Evolutionary conservation across 2,888 invertebrate species (phyloP), one percentile per base, ranked within the genome.

Genomic region (Mythimna lalbum): DNA sequence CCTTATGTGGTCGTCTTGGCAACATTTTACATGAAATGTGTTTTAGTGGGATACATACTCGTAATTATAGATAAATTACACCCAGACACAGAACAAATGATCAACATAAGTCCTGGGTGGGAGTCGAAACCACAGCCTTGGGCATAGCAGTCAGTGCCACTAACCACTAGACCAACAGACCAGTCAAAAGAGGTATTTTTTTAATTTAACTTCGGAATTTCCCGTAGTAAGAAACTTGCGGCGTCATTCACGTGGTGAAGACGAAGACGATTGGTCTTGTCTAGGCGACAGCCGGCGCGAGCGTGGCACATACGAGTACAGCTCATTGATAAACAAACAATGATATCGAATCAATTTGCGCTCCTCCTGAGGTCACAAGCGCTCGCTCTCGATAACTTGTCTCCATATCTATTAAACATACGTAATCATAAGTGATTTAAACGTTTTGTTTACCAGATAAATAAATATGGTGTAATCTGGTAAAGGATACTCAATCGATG

Each of bases 261-360:
- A 57, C 21, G 33, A 27, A 19, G 43, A 17, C 4, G 33, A 23
- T 14, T 12, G 23, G 52, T 19, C 49, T 70, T 23, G 9, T 14
- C 47, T 10, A 52, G 9, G 10, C 4, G 19, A 23, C 19, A 47
- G 31, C 7, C 36, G 12, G 10, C 21, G 21, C 21, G 9, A 39
- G 23, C 21, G n/a, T 21, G 31, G 19, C 9, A n/a, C 19, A 21
- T 57, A 61, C 2, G 31, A 64, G 53, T 68, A n/a, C n/a, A n/a
- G 27, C 4, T 76, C 62, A 80, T 74, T 68, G 63, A 76, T 74
- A 73, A 68, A 73, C 27, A 53, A 33, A 70, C 70, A 68, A 65
- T 53, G 57, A 33, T 83, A 81, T 73, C 66, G 59, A 74, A 70
- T 68, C 73, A 33, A 57, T 74, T 73, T 61, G 72, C 64, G 62